A percentile compares a stretch with the other conserved stretches of the same genome.
Evolutionary conservation across 1,140 invertebrate species (phyloP).

Genomic region (Lasioglossum baleicum): DNA sequence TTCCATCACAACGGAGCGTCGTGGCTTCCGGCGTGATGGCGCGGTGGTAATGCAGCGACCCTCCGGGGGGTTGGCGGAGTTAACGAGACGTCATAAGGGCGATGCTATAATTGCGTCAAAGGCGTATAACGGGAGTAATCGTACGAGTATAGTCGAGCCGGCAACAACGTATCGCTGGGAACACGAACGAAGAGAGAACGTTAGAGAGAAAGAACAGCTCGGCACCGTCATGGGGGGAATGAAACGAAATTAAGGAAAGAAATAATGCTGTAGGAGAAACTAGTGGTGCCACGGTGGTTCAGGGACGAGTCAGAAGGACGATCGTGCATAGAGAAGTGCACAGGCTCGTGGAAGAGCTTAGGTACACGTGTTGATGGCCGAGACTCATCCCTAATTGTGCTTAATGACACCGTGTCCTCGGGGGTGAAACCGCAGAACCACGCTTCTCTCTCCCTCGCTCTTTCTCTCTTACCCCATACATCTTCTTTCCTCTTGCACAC

Average conservation of each 20-base stretch:
- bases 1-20: conserved; percentile 24
- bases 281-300: conserved; percentile 14
- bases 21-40: conserved; percentile 40
- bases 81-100: conserved; percentile 70
- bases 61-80: conserved; percentile 51
- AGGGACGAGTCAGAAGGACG: background rate
- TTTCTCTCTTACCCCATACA: background rate
- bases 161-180: conserved; percentile 34
- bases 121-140: conserved; percentile 68
- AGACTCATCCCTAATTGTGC: conserved; percentile 73
- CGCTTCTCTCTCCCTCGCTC: too few species aligned
- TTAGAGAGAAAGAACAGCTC: conserved; percentile 6
- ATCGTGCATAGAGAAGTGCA: background rate
- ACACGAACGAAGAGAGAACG: background rate
- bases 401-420: conserved; percentile 71
- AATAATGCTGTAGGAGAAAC: conserved; percentile 61
- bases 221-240: conserved; percentile 38
- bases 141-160: conserved; percentile 46
- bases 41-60: conserved; percentile 37
- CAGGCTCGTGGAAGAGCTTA: conserved; percentile 28
- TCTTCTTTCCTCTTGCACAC: conserved; percentile 30
- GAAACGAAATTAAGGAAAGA: conserved; percentile 67
- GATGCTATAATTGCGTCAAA: conserved; percentile 69
- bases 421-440: conserved; percentile 63
- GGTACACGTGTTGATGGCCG: conserved; percentile 70